Percentiles rank a stretch among this genome's conserved stretches.
phyloP scores from a whole-genome alignment of 2,888 invertebrate genomes.

The Trissolcus japonicus region DNA sequence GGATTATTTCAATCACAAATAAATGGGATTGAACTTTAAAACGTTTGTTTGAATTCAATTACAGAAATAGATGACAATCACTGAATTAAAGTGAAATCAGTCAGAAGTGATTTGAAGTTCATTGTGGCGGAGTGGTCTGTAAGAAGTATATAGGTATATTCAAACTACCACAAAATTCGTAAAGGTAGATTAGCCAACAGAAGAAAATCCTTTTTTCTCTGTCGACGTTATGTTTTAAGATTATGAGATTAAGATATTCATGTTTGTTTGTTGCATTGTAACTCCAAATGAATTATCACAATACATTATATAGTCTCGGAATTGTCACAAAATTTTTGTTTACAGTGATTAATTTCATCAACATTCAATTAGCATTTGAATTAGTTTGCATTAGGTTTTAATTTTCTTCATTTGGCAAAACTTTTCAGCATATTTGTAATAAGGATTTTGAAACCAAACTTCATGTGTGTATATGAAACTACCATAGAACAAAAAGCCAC shows the following conservation, averaged over 20 bases:
- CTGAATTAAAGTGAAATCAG: constrained; percentile 43
- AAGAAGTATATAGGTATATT: too few relatives aligned
- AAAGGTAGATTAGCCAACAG: constrained; percentile 43
- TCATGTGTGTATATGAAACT: background rate
- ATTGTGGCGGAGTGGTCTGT: constrained; percentile 17
- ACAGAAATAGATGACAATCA: constrained; percentile 4
- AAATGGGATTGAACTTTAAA: too few relatives aligned
- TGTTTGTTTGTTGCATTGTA: constrained; percentile 16
- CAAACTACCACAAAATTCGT: constrained; percentile 31
- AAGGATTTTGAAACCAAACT: constrained; percentile 2
- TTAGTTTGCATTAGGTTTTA: too few relatives aligned
- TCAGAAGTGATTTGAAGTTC: constrained; percentile 35
- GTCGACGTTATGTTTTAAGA: constrained; percentile 64
- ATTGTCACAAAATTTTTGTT: too few relatives aligned
- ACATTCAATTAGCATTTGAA: too few relatives aligned
- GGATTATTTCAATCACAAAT: too few relatives aligned
- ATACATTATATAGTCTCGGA: too few relatives aligned
- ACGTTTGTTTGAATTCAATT: too few relatives aligned
- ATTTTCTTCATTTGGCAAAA: too few relatives aligned
- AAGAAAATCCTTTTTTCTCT: constrained; percentile 59
- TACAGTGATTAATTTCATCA: too few relatives aligned
- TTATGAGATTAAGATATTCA: constrained; percentile 69
- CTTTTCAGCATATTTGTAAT: constrained; percentile 10
- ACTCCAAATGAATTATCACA: too few relatives aligned
- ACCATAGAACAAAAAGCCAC: background rate